Percentiles rank a stretch among this genome's conserved stretches.
These are phyloP conservation scores for Elgaria multicarinata DNA, from an alignment of 2,113 vertebrate genomes.

Conservation along the genomic window DNA sequence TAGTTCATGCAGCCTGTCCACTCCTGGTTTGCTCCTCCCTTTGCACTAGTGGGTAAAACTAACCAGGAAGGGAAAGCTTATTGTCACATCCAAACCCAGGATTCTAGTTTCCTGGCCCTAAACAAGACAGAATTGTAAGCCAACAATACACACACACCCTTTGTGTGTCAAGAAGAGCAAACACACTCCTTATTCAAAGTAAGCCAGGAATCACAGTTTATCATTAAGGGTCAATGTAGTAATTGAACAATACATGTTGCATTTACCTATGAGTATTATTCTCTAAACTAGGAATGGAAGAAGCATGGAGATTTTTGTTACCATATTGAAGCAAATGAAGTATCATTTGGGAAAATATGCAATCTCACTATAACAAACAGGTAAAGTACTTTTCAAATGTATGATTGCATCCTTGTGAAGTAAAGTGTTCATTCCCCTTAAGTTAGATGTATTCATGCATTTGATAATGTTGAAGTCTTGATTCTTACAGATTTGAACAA, in stretches of 20 bases:
- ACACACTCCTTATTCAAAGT: background rate
- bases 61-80: background rate
- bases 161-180: too few species aligned
- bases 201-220: background rate
- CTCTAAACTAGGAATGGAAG: conserved; percentile 85
- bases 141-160: background rate
- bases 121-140: background rate
- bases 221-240: background rate
- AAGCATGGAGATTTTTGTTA: conserved; percentile 91
- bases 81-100: background rate
- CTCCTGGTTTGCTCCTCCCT: background rate
- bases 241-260: background rate
- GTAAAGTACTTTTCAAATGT: conserved; percentile 66
- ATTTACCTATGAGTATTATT: conserved; percentile 35
- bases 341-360: conserved; percentile 86
- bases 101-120: background rate
- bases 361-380: conserved; percentile 89
- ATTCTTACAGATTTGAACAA: conserved; percentile 91
- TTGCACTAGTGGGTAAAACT: background rate
- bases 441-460: background rate
- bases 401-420: background rate
- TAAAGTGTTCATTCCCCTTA: conserved; percentile 9
- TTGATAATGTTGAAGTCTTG: background rate
- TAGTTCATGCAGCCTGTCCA: background rate
- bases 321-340: conserved; percentile 77